These are phyloP conservation scores for Seira sanloemensis DNA, from an alignment of 2,888 invertebrate species.

Conservation along the genomic window DNA sequence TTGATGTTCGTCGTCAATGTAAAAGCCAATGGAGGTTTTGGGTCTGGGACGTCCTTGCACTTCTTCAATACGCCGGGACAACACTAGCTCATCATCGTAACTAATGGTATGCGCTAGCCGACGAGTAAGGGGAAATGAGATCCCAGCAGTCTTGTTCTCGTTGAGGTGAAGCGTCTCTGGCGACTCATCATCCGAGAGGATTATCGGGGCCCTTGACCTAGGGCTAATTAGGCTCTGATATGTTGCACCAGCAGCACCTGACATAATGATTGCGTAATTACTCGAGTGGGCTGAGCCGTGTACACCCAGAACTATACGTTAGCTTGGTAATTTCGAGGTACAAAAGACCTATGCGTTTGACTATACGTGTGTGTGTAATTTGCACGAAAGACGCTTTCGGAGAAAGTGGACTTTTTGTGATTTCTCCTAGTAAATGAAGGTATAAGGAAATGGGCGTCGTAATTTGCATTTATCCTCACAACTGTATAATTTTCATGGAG, in stretches of 20 bases:
- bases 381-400: constrained; percentile 11
- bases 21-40: constrained; percentile 55
- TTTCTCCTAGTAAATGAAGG: not conserved
- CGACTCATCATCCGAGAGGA: constrained; percentile 66
- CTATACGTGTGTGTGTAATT: too few species aligned
- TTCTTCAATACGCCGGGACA: not conserved
- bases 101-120: constrained; percentile 28
- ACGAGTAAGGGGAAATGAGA: constrained; percentile 35
- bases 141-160: constrained; percentile 24
- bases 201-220: constrained; percentile 71
- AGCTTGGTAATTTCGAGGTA: not conserved
- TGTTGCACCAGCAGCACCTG: constrained; percentile 59
- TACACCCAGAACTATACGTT: not conserved
- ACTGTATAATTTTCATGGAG: constrained; percentile 19
- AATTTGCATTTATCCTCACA: constrained; percentile 15
- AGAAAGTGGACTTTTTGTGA: constrained; percentile 11
- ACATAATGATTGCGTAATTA: constrained; percentile 37
- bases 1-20: constrained; percentile 18
- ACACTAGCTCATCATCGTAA: constrained; percentile 29
- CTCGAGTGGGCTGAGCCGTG: not conserved
- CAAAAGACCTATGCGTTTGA: too few species aligned
- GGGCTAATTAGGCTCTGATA: constrained; percentile 71
- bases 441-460: constrained; percentile 13
- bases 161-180: constrained; percentile 40
- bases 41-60: constrained; percentile 64